These are phyloP conservation scores for Neotoma lepida DNA, from an alignment of 2,113 vertebrate genomes.

Conservation along the genomic window DNA sequence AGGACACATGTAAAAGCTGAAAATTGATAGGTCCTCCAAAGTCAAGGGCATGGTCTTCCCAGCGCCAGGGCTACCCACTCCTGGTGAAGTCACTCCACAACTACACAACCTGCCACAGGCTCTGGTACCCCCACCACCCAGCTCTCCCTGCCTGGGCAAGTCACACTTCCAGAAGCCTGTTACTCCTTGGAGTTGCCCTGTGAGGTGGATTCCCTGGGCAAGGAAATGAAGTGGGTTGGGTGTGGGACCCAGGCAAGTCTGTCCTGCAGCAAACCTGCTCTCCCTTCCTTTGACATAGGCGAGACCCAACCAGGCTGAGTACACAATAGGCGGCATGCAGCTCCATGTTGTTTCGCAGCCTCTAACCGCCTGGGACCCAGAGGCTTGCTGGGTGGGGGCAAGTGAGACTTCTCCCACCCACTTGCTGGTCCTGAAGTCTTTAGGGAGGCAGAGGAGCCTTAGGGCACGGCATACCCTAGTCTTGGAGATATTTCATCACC, in stretches of 20 bases:
- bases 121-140: not conserved
- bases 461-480: not conserved
- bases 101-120: not conserved
- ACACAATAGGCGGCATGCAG: conserved; percentile 66
- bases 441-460: not conserved
- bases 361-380: not conserved
- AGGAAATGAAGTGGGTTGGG: not conserved
- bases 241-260: not conserved
- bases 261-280: not conserved
- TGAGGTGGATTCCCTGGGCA: not conserved
- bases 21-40: not conserved
- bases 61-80: not conserved
- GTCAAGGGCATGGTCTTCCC: not conserved
- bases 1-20: conserved; percentile 12
- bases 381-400: not conserved
- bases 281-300: not conserved
- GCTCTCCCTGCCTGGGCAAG: not conserved
- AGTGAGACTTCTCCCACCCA: not conserved
- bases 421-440: not conserved
- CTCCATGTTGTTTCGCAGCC: not conserved
- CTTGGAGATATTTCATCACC: conserved; percentile 45
- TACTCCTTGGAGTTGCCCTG: not conserved
- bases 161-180: not conserved
- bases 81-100: not conserved
- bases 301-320: not conserved